Evolutionary conservation across 2,888 invertebrate genomes (phyloP).

Genomic region (Bellardia bayeri): DNA sequence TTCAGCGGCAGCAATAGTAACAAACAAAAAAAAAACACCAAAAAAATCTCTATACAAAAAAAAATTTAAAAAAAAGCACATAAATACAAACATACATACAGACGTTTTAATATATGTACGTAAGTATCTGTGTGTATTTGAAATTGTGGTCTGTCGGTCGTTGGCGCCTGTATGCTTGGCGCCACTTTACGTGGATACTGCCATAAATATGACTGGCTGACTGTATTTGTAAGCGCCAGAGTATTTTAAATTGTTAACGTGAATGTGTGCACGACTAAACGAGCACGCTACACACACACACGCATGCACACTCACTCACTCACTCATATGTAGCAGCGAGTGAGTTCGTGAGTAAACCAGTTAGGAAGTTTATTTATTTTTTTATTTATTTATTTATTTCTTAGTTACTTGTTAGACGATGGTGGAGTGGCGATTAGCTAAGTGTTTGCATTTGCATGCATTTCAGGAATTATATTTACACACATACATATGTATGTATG

Average conservation of each 20-base stretch:
- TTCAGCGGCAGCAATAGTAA: slow-evolving; percentile 20
- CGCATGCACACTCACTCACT: background rate
- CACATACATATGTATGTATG: too few species aligned
- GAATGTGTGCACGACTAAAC: background rate
- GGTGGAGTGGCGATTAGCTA: background rate
- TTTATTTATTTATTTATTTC: background rate
- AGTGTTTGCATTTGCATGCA: slow-evolving; percentile 27
- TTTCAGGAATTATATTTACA: background rate
- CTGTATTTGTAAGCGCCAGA: slow-evolving; percentile 58
- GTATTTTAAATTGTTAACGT: slow-evolving; percentile 29
- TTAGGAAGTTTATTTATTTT: background rate
- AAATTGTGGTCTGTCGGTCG: slow-evolving; percentile 64
- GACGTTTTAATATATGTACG: background rate
- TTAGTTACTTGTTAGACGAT: background rate
- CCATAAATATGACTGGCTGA: slow-evolving; percentile 61
- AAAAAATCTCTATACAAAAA: slow-evolving; percentile 23
- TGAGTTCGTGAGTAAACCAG: slow-evolving; percentile 5
- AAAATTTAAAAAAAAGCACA: background rate
- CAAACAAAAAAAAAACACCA: slow-evolving; percentile 5
- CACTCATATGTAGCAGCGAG: background rate
- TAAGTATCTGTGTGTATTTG: slow-evolving; percentile 23
- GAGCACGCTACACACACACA: background rate
- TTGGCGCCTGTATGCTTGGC: slow-evolving; percentile 75
- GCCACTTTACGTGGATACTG: slow-evolving; percentile 72
- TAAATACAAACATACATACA: slow-evolving; percentile 17